A percentile compares a stretch with the other conserved stretches of the same genome.
Evolutionary conservation across 2,888 invertebrate species (phyloP).

Genomic region (Eupithecia insigniata): DNA sequence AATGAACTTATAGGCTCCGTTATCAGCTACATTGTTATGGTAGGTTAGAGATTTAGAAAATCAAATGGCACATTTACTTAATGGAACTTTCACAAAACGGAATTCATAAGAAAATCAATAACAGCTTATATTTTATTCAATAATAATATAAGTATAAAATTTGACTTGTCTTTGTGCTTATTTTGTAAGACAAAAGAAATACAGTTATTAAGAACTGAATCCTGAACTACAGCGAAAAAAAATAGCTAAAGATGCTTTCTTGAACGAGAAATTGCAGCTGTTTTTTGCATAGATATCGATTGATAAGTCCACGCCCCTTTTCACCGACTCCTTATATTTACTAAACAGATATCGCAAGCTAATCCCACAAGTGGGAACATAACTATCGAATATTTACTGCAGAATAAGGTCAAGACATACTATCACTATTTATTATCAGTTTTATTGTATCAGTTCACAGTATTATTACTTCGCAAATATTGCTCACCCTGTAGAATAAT

Average conservation of each 20-base stretch:
- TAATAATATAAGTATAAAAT: too few species aligned
- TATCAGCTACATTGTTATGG: not conserved
- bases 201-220: too few species aligned
- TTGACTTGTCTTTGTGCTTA: too few species aligned
- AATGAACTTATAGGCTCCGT: not conserved
- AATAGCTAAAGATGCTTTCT: not conserved
- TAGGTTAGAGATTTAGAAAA: not conserved
- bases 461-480: slow-evolving; percentile 26
- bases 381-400: slow-evolving; percentile 26
- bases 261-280: not conserved
- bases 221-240: too few species aligned
- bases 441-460: slow-evolving; percentile 28
- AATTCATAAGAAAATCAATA: too few species aligned
- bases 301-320: not conserved
- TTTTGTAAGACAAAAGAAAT: too few species aligned
- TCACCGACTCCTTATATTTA: not conserved
- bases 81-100: too few species aligned
- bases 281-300: slow-evolving; percentile 1
- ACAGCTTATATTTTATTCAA: too few species aligned
- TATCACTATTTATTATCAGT: slow-evolving; percentile 23
- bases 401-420: slow-evolving; percentile 24
- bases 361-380: slow-evolving; percentile 8
- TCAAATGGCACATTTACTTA: too few species aligned
- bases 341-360: not conserved
- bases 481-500: slow-evolving; percentile 4